phyloP scores from a whole-genome alignment of 64 coral and sea anemone genomes.

The Stichodactyla helianthus region DNA sequence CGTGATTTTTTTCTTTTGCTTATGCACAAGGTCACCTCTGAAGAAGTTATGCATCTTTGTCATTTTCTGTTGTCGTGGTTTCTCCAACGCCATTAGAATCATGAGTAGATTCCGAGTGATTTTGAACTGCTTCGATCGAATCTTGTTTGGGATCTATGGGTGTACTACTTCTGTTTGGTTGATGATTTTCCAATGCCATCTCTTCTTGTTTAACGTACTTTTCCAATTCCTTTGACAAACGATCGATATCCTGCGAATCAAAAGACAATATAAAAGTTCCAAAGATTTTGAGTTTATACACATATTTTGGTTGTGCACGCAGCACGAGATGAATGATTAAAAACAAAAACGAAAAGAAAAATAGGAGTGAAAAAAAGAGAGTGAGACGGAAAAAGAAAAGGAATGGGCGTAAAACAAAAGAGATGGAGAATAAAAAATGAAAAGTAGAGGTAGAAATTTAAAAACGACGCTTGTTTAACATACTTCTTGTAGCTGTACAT shows the following conservation, averaged over 20 bases:
- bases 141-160: background rate
- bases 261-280: background rate
- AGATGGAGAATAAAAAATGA: background rate
- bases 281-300: background rate
- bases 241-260: background rate
- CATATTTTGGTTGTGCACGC: background rate
- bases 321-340: too few species aligned
- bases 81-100: background rate
- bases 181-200: background rate
- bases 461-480: background rate
- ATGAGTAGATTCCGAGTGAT: background rate
- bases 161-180: background rate
- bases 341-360: too few species aligned
- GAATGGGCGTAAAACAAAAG: too few species aligned
- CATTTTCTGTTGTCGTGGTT: background rate
- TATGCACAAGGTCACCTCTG: background rate
- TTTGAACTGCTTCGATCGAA: background rate
- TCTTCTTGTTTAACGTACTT: background rate
- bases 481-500: slow-evolving; percentile 85
- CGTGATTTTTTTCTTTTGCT: background rate
- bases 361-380: too few species aligned
- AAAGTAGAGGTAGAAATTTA: too few species aligned
- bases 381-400: too few species aligned
- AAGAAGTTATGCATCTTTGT: background rate
- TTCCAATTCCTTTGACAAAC: background rate